A percentile compares a stretch with the other conserved stretches of the same genome.
Evolutionary conservation across 2,797 vertebrate genomes (phyloP).

Genomic region (Enteromius afrohamiltoni): DNA sequence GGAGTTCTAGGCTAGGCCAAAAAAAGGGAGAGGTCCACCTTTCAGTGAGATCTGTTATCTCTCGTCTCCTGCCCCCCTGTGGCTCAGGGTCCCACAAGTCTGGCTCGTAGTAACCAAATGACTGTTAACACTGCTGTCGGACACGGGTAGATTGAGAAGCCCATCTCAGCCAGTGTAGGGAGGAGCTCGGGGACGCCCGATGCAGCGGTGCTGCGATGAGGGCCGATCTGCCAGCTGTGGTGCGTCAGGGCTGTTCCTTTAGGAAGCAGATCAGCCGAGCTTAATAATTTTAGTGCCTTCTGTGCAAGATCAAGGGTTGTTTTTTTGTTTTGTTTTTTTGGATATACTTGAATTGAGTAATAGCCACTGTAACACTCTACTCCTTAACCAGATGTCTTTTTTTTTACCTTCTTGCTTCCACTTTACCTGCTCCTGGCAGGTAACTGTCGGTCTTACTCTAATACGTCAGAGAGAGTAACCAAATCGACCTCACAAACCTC

Average conservation of each 20-base stretch:
- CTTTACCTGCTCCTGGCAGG: conserved; percentile 74
- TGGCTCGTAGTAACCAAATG: conserved; percentile 25
- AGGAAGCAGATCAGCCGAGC: conserved; percentile 39
- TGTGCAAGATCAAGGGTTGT: conserved; percentile 63
- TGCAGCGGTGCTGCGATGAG: conserved; percentile 36
- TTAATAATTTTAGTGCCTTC: conserved; percentile 75
- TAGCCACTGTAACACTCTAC: conserved; percentile 65
- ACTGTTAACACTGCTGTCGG: conserved; percentile 11
- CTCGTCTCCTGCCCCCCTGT: conserved; percentile 12
- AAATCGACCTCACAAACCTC: conserved; percentile 75
- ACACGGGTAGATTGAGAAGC: not conserved
- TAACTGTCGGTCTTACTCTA: conserved; percentile 62
- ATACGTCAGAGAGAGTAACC: conserved; percentile 71
- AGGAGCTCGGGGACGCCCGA: conserved; percentile 24
- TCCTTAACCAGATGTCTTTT: conserved; percentile 67
- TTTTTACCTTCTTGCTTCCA: conserved; percentile 61
- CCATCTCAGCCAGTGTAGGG: not conserved
- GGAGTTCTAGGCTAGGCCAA: conserved; percentile 18
- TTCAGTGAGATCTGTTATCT: conserved; percentile 7
- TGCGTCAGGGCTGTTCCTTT: conserved; percentile 26
- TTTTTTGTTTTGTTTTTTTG: conserved; percentile 34
- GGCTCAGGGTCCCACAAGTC: conserved; percentile 34
- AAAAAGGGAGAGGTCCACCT: conserved; percentile 16
- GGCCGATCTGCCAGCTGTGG: conserved; percentile 30
- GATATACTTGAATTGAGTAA: conserved; percentile 66